Base-by-base conservation (phyloP, 2,113 vertebrate genomes). In the Felis chaus region DNA sequence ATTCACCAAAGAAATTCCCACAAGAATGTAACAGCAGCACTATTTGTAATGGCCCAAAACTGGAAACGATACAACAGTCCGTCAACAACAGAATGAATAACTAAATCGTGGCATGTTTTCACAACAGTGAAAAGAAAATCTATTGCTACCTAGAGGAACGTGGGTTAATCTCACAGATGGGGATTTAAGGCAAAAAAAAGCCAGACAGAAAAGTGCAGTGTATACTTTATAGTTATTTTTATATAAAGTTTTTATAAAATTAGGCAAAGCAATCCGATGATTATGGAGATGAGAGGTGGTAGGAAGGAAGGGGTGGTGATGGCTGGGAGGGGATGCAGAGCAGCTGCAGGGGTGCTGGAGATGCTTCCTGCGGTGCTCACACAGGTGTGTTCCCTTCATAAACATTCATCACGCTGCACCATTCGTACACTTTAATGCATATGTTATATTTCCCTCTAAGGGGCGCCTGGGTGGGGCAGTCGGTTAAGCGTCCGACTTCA, bases 261-360 rank as follows among this genome's bases (percentile, higher is more conserved):
- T 0, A 7, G 25, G 27, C 31, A 61, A 33, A 91, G 33, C 31
- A 16, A 69, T 31, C 27, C 1, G 41, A 88, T 88, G 36, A 13
- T 21, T 25, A 15, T 4, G 36, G 71, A 39, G 50, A 41, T 15
- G 27, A 11, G 68, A 48, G 61, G 41, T 0, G 19, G 8, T 15
- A 13, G 12, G 65, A n/a, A n/a, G 13, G 41, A 1, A 27, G 8
- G 18, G 29, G 1, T 7, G 45, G 3, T 2, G 3, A 11, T 0
- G 2, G 36, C 8, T 6, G 10, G 61, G 16, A 8, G 29, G 29
- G 53, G 6, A 6, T 36, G 2, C 21, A 0, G 48, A 15, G 33
- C 7, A 16, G 11, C 48, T 14, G 21, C 63, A 5, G 8, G 57
- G 63, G 29, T 1, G 27, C 81, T 12, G n/a, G 14, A 7, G 1